Evolutionary conservation across 2,113 vertebrate genomes (phyloP).

Genomic region (Albula glossodonta): DNA sequence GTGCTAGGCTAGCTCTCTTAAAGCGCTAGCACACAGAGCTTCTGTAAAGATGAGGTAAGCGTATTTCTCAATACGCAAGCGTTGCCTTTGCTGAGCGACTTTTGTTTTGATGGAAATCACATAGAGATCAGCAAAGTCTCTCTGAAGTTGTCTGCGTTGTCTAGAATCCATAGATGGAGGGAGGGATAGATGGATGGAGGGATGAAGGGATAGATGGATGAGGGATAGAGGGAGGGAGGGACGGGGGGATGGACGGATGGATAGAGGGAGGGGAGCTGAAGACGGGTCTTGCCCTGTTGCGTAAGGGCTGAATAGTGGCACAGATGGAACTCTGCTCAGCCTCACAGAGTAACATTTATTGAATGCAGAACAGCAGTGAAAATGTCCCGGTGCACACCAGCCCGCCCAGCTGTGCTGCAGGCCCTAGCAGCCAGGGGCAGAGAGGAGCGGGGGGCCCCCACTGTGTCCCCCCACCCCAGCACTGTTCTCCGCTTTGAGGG

Average conservation of each 20-base stretch:
- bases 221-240: conserved; percentile 12
- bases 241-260: neutral
- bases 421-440: conserved; percentile 47
- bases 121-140: neutral
- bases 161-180: neutral
- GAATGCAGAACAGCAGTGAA: conserved; percentile 59
- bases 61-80: neutral
- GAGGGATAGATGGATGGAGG: neutral
- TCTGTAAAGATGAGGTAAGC: no score
- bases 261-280: conserved; percentile 7
- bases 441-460: neutral
- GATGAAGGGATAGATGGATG: no score
- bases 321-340: conserved; percentile 52
- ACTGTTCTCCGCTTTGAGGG: no score
- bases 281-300: conserved; percentile 38
- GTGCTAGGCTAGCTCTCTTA: neutral
- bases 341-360: conserved; percentile 70
- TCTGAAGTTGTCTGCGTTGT: neutral
- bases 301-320: conserved; percentile 40
- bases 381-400: conserved; percentile 53
- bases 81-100: neutral
- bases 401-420: conserved; percentile 56
- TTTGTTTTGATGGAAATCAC: neutral
- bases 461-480: no score
- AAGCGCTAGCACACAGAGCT: neutral